Conservation (phyloP, 2,888 invertebrate species). For the Tanypteryx hageni region DNA sequence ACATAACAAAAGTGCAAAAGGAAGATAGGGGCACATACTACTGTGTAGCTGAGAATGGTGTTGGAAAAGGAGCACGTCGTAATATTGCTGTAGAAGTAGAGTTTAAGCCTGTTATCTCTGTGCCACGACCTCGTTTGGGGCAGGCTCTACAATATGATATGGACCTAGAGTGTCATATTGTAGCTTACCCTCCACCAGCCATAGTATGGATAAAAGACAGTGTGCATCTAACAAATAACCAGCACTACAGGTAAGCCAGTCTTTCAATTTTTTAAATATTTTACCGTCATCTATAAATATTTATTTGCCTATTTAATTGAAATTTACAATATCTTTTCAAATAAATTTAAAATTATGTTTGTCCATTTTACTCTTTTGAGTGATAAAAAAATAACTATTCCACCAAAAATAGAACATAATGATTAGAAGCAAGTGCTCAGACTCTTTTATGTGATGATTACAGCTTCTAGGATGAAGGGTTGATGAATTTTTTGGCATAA, state of each 20-base stretch:
- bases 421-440: not conserved
- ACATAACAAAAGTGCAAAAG: conserved; percentile 87
- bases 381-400: not conserved
- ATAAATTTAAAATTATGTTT: not conserved
- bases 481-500: no score
- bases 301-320: not conserved
- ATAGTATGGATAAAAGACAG: conserved; percentile 92
- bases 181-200: conserved; percentile 95
- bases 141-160: conserved; percentile 95
- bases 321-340: not conserved
- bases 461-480: no score
- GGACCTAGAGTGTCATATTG: conserved; percentile 96
- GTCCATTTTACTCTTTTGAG: not conserved
- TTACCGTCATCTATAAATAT: not conserved
- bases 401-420: not conserved
- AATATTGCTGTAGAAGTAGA: conserved; percentile 95
- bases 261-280: not conserved
- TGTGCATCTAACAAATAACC: conserved; percentile 89
- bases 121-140: conserved; percentile 88
- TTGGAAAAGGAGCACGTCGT: conserved; percentile 85
- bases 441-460: no score
- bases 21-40: conserved; percentile 96
- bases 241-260: conserved; percentile 84
- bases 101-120: conserved; percentile 91
- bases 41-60: conserved; percentile 94